phyloP scores from a whole-genome alignment of 2,113 vertebrate species.

The Cariama cristata region DNA sequence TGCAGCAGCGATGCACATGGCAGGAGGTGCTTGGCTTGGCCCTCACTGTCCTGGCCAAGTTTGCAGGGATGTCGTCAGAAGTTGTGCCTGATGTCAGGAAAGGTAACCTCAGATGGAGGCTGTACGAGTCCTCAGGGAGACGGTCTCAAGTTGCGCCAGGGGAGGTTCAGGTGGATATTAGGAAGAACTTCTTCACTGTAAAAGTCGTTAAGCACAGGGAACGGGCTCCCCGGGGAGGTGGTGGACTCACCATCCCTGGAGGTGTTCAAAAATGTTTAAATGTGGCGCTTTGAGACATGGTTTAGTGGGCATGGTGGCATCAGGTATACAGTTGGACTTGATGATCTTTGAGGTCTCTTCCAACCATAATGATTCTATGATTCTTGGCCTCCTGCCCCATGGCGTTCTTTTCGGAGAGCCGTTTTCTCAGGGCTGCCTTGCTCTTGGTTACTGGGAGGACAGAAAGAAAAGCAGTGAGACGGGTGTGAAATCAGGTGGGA shows the following conservation, averaged over 20 bases:
- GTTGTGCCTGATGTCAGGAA: background rate
- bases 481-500: background rate
- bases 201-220: too few relatives aligned
- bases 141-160: too few relatives aligned
- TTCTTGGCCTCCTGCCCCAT: background rate
- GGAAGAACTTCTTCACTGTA: too few relatives aligned
- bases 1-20: fast-evolving
- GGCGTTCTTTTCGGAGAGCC: background rate
- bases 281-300: too few relatives aligned
- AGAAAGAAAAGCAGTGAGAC: background rate
- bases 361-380: too few relatives aligned
- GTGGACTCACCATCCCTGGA: too few relatives aligned
- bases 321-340: too few relatives aligned
- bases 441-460: background rate
- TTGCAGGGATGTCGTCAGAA: background rate
- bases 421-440: background rate
- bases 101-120: background rate
- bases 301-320: too few relatives aligned
- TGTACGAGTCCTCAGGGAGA: background rate
- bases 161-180: too few relatives aligned
- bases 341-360: too few relatives aligned
- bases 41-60: fast-evolving
- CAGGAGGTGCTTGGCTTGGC: fast-evolving
- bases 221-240: too few relatives aligned
- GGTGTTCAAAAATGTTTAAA: too few relatives aligned